Base-by-base conservation (phyloP, 2,888 invertebrate species). In the Lepidochitona cinerea region DNA sequence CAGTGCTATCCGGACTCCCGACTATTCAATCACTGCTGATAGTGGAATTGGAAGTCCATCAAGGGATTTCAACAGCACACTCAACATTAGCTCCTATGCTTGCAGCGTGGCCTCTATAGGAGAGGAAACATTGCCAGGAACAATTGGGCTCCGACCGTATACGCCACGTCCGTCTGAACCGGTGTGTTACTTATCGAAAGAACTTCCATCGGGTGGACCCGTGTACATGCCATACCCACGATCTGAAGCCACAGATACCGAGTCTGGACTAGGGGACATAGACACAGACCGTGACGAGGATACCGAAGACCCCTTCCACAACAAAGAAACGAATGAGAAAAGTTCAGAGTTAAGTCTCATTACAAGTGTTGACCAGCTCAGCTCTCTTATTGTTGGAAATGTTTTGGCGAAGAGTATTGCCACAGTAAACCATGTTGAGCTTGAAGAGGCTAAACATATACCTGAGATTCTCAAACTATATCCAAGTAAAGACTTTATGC, bases 351-450 rank as follows among this genome's bases (percentile, higher is more conserved):
- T n/a, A n/a, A n/a, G 37, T 7, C 26, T 36, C 3, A 81, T 86
- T 59, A 76, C 76, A 59, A 83, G 80, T 64, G 72, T 89, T 52
- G 87, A 89, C 73, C 86, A 88, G 37, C 72, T 88, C 9, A 85
- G 86, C 5, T 75, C 83, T 37, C 85, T 86, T 5, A 83, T 88
- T 54, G 87, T 86, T 53, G 86, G 86, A 4, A 83, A 86, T 37
- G 83, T 87, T 0, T 73, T 89, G 71, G 86, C 85, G 69, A 77
- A 81, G 37, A 83, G 83, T 32, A 52, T 88, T 32, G 81, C 85
- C 1, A 81, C 81, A 14, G 71, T 87, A 23, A 79, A 80, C n/a
- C 75, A 80, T 37, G 73, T 75, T 29, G 72, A 79, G 6, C 83
- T 84, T 65, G 69, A 73, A 26, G 79, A 81, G 14, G 74, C 82